Evolutionary conservation across 2,113 vertebrate species (phyloP).

Genomic region (Tupaia chinensis): DNA sequence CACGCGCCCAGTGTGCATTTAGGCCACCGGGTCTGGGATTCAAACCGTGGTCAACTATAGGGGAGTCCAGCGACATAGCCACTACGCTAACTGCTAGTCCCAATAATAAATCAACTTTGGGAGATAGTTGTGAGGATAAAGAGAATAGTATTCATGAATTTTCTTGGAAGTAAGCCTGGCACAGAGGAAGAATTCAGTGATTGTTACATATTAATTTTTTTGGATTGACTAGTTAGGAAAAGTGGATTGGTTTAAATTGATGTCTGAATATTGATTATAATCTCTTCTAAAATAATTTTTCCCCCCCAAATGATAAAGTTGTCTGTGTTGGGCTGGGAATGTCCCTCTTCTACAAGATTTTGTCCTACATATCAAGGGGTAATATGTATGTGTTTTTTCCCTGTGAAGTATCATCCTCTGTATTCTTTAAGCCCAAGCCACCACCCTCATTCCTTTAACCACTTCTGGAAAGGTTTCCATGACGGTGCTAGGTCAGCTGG

Average conservation of each 20-base stretch:
- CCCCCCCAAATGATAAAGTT: neutral
- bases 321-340: constrained; percentile 18
- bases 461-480: neutral
- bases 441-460: neutral
- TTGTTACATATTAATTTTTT: neutral
- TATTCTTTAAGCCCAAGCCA: neutral
- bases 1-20: too few species aligned
- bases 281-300: neutral
- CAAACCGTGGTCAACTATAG: too few species aligned
- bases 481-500: neutral
- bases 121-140: neutral
- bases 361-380: neutral
- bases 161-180: neutral
- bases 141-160: neutral
- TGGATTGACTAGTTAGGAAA: neutral
- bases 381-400: neutral
- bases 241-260: neutral
- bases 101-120: too few species aligned
- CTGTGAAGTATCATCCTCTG: neutral
- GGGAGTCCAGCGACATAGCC: too few species aligned
- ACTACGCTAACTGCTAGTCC: too few species aligned
- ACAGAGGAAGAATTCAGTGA: neutral
- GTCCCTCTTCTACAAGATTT: neutral
- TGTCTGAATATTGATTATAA: too few species aligned
- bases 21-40: too few species aligned